These are phyloP conservation scores for Caenorhabditis sp. DNA, from an alignment of 2,888 invertebrate genomes.

Conservation along the genomic window DNA sequence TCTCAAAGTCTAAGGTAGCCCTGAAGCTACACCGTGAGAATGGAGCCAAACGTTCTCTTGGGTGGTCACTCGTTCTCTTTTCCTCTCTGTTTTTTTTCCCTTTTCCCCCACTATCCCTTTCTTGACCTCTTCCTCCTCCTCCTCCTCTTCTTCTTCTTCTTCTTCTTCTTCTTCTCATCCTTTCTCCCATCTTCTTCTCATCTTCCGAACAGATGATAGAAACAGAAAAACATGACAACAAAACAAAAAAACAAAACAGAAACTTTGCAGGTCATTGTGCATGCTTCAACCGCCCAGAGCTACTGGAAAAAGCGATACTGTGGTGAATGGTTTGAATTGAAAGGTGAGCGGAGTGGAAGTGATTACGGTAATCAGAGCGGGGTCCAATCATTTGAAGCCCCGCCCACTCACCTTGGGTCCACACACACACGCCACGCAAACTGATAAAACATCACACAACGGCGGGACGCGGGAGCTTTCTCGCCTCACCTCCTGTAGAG, in stretches of 20 bases:
- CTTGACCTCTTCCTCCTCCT: constrained; percentile 27
- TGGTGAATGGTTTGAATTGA: constrained; percentile 32
- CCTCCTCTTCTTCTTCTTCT: constrained; percentile 1
- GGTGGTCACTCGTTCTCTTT: constrained; percentile 34
- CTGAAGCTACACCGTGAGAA: constrained; percentile 5
- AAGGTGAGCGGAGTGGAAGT: constrained; percentile 14
- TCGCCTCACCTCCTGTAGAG: too few relatives aligned
- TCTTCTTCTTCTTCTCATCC: not conserved
- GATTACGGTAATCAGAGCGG: constrained; percentile 25
- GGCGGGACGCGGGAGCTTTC: constrained; percentile 26
- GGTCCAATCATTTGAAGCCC: constrained; percentile 22
- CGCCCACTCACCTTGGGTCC: constrained; percentile 45
- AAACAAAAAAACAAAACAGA: not conserved
- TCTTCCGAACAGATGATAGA: constrained; percentile 20
- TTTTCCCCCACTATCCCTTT: constrained; percentile 45
- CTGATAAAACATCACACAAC: constrained; percentile 41
- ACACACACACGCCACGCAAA: constrained; percentile 21
- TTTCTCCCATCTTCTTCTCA: constrained; percentile 2
- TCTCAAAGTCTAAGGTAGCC: too few relatives aligned
- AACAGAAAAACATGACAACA: constrained; percentile 11
- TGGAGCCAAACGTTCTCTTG: not conserved
- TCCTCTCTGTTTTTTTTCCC: constrained; percentile 23
- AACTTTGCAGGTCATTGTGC: constrained; percentile 20
- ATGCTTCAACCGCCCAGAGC: constrained; percentile 39
- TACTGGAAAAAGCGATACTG: not conserved